These are phyloP conservation scores for Gavia stellata DNA, from an alignment of 2,113 vertebrate species.

Conservation along the genomic window DNA sequence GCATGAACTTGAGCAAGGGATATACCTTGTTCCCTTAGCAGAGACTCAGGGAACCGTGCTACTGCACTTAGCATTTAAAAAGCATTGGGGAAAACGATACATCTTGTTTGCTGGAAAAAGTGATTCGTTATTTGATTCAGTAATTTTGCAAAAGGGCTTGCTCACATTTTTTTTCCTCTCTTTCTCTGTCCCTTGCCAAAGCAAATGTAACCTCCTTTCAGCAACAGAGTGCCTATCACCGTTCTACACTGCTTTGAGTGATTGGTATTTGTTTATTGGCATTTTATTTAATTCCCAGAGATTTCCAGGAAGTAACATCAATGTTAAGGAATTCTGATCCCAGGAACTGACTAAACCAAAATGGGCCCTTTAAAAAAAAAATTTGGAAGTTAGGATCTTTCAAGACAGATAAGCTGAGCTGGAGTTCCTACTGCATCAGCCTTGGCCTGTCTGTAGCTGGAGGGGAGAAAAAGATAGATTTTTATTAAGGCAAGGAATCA, in stretches of 20 bases:
- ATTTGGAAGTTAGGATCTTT: background rate
- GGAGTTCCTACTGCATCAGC: background rate
- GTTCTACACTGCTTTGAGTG: background rate
- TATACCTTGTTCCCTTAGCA: background rate
- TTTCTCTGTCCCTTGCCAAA: background rate
- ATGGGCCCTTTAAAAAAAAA: background rate
- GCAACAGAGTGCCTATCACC: background rate
- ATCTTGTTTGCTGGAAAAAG: background rate
- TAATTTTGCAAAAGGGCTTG: background rate
- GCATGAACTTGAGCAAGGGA: background rate
- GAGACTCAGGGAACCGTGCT: background rate
- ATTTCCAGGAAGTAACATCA: background rate
- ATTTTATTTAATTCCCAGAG: background rate
- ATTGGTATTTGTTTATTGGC: background rate
- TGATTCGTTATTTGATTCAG: background rate
- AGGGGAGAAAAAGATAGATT: background rate
- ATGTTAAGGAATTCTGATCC: background rate
- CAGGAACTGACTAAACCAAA: background rate
- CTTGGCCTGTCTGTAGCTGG: background rate
- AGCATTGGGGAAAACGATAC: background rate
- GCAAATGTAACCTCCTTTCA: background rate
- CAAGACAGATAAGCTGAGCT: background rate
- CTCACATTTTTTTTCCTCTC: background rate
- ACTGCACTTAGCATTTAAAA: background rate
- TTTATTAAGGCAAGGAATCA: background rate